Conservation (phyloP, 2,113 vertebrate species). For the Pelodiscus sinensis region DNA sequence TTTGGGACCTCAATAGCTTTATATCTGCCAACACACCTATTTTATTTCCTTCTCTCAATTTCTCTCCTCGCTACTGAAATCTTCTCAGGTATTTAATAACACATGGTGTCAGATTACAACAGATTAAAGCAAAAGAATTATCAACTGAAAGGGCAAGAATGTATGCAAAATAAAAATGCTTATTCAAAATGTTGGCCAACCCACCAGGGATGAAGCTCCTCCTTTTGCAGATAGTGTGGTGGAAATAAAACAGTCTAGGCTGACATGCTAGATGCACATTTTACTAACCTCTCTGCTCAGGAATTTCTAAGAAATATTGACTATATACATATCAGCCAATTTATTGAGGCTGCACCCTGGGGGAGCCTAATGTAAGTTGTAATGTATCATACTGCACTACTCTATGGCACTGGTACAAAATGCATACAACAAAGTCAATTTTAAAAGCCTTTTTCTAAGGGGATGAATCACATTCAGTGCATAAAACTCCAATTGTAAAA, state of each 20-base stretch:
- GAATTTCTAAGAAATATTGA: conserved; percentile 53
- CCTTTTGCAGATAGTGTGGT: conserved; percentile 27
- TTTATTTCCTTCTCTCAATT: conserved; percentile 26
- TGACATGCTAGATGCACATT: conserved; percentile 17
- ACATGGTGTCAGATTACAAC: conserved; percentile 31
- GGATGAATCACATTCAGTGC: not conserved
- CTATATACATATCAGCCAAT: conserved; percentile 37
- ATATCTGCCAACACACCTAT: not conserved
- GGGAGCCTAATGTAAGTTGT: conserved; percentile 19
- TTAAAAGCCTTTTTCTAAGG: conserved; percentile 37
- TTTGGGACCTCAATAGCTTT: conserved; percentile 20
- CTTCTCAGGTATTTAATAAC: conserved; percentile 63
- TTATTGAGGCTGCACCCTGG: conserved; percentile 46
- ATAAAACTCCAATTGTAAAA: not conserved
- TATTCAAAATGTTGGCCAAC: conserved; percentile 32
- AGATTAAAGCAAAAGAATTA: conserved; percentile 57
- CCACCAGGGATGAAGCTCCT: conserved; percentile 37
- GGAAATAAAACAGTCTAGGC: conserved; percentile 49
- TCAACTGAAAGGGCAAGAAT: conserved; percentile 58
- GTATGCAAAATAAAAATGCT: conserved; percentile 65
- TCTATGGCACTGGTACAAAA: conserved; percentile 25
- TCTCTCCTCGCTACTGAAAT: conserved; percentile 54
- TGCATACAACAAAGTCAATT: conserved; percentile 24
- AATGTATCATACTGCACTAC: conserved; percentile 35
- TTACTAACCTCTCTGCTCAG: conserved; percentile 50